A percentile compares a stretch with the other conserved stretches of the same genome.
phyloP scores from a whole-genome alignment of 2,797 vertebrate species.

The Oreortyx pictus region DNA sequence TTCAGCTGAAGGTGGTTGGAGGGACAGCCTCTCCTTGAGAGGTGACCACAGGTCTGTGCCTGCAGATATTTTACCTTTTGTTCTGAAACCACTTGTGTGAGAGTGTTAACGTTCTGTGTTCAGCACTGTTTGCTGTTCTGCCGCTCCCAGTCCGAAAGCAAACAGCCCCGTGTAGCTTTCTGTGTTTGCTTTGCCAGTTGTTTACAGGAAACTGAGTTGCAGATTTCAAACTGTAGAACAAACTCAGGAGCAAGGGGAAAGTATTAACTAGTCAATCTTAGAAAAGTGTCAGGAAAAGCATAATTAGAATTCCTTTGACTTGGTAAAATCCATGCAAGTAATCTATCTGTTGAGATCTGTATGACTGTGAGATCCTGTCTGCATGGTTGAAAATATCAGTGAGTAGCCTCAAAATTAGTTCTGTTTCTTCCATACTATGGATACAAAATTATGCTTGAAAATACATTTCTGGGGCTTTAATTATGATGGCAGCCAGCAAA shows the following conservation, averaged over 20 bases:
- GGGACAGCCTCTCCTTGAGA: neutral
- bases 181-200: constrained; percentile 61
- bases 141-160: constrained; percentile 72
- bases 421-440: neutral
- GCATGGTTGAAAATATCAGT: neutral
- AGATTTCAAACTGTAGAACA: neutral
- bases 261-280: neutral
- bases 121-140: constrained; percentile 41
- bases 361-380: neutral
- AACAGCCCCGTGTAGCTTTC: constrained; percentile 75
- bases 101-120: constrained; percentile 72
- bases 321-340: neutral
- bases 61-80: neutral
- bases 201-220: constrained; percentile 1
- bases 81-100: constrained; percentile 37
- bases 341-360: neutral
- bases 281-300: neutral
- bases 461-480: neutral
- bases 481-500: neutral
- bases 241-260: neutral
- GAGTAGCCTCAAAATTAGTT: neutral
- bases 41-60: neutral
- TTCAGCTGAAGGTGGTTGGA: neutral
- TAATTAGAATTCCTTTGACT: neutral
- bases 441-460: neutral